Base-by-base conservation (phyloP, 2,888 invertebrate species). In the Drosophila paramelanica region DNA sequence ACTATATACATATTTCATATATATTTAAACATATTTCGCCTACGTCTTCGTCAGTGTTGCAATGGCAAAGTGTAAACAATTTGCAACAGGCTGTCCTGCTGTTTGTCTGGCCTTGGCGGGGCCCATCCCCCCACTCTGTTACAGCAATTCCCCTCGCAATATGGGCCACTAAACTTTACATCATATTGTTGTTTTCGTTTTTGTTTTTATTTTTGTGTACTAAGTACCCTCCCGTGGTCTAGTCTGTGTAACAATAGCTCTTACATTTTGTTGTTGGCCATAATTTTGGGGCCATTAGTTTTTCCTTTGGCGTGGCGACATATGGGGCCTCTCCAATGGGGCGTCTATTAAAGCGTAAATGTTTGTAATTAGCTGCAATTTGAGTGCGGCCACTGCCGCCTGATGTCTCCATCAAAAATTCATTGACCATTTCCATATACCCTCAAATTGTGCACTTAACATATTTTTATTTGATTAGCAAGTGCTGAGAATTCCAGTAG, bases 311-410 rank as follows among this genome's bases (percentile, higher is more conserved):
- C 64, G 52, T 58, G 60, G 59, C 75, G 65, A 61, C 78, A 76
- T 78, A 78, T 76, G 75, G 77, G 42, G 73, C 71, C 61, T 56
- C 51, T 66, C 73, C 67, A 50, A 81, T 84, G 78, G 75, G 51
- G 46, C 67, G 58, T 77, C 77, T 65, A 77, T 86, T 88, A 75
- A 80, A 76, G 61, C 64, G 27, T 50, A 62, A 64, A 49, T 66
- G 68, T 58, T 41, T 69, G 75, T 78, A 84, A 84, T 86, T 84
- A 84, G 74, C 59, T 77, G 86, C 75, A 82, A 88, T 88, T 65
- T 68, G 67, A 82, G 76, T 80, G 77, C 64, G 52, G 51, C 52
- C 50, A 66, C 67, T 66, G 41, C 41, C 33, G 36, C 42, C 64
- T 57, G 52, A 73, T 73, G 61, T 71, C 71, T 77, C 66, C 70